These are phyloP conservation scores for Phoeniculus purpureus DNA, from an alignment of 2,797 vertebrate genomes.

Conservation along the genomic window DNA sequence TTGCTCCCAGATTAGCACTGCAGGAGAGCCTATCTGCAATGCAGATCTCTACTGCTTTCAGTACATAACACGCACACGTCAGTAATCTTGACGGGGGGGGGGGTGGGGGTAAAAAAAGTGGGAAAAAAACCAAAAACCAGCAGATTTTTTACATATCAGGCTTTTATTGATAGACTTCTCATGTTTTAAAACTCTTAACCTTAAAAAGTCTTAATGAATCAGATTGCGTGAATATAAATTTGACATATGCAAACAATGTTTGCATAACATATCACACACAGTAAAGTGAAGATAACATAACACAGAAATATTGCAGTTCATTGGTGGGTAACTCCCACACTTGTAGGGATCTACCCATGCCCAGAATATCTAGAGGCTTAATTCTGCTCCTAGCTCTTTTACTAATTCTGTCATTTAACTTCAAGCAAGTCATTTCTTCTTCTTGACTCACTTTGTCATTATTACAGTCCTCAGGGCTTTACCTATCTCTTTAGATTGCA, in stretches of 20 bases:
- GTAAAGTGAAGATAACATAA: neutral
- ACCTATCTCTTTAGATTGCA: neutral
- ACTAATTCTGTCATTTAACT: neutral
- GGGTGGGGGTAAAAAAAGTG: too few species aligned
- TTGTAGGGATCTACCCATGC: neutral
- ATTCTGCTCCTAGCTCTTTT: neutral
- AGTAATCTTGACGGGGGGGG: neutral
- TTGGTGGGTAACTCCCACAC: neutral
- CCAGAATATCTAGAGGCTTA: neutral
- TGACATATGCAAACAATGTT: neutral
- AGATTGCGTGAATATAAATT: neutral
- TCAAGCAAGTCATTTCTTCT: neutral
- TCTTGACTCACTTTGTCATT: neutral
- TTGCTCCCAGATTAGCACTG: conserved; percentile 57
- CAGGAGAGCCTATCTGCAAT: conserved; percentile 58
- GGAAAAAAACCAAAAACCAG: neutral
- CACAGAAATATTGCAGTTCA: neutral
- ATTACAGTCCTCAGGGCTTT: neutral
- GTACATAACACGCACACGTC: conserved; percentile 1
- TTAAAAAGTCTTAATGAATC: neutral
- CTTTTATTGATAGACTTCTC: neutral
- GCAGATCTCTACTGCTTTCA: conserved; percentile 52
- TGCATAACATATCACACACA: neutral
- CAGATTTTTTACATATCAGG: neutral
- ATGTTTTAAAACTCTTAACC: neutral